Percentiles rank a stretch among this genome's conserved stretches.
phyloP scores from a whole-genome alignment of 2,113 vertebrate genomes.

The Percina caprodes region DNA sequence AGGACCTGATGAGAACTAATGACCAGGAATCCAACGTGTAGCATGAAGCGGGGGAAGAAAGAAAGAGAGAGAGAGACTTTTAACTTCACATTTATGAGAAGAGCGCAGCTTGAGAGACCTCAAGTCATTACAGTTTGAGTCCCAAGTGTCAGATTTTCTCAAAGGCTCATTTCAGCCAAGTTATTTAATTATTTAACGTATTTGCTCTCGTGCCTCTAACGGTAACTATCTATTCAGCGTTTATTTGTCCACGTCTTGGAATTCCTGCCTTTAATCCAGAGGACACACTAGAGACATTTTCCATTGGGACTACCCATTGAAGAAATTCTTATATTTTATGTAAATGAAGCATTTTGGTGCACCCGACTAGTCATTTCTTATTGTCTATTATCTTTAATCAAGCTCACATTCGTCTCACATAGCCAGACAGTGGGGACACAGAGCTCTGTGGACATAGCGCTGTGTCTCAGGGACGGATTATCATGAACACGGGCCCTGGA shows the following conservation, averaged over 20 bases:
- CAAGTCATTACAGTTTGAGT: too few relatives aligned
- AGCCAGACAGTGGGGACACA: too few relatives aligned
- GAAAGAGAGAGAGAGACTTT: neutral
- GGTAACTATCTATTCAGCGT: neutral
- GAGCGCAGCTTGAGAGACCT: too few relatives aligned
- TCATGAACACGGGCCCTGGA: too few relatives aligned
- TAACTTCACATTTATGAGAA: conserved; percentile 15
- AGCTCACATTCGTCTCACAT: neutral
- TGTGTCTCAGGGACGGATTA: too few relatives aligned
- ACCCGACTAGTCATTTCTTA: too few relatives aligned
- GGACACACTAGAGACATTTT: neutral
- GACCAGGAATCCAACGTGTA: conserved; percentile 11
- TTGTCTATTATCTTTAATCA: neutral
- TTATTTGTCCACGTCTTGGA: neutral
- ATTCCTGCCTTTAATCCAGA: neutral
- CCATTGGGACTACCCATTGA: neutral
- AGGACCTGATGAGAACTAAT: conserved; percentile 47
- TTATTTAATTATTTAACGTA: neutral
- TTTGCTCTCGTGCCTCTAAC: too few relatives aligned
- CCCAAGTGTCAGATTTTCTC: neutral
- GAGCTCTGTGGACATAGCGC: too few relatives aligned
- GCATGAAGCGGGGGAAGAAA: neutral
- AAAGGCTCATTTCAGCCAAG: neutral
- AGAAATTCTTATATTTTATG: neutral
- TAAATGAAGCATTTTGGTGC: neutral